Conservation (phyloP, 1,140 invertebrate species). For the Drosophila oshimai region DNA sequence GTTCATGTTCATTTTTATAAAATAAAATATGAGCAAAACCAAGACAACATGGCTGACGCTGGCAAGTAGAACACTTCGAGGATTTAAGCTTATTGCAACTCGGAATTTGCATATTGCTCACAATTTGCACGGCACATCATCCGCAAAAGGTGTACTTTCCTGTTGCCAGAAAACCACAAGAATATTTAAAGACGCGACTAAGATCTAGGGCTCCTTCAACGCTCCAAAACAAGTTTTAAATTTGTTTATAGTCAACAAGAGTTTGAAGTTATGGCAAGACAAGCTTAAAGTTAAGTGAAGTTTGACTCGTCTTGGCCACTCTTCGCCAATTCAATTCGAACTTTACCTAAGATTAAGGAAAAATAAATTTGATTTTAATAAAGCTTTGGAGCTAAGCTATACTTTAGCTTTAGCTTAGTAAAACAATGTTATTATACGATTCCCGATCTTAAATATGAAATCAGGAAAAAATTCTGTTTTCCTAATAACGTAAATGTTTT, state of each 20-base stretch:
- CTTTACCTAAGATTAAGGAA: too few relatives aligned
- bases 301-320: too few relatives aligned
- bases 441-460: too few relatives aligned
- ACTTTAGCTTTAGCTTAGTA: too few relatives aligned
- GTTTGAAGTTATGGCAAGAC: constrained; percentile 63
- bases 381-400: too few relatives aligned
- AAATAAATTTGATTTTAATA: too few relatives aligned
- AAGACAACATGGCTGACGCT: constrained; percentile 69
- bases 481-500: too few relatives aligned
- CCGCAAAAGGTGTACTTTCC: constrained; percentile 30
- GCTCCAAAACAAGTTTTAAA: constrained; percentile 56
- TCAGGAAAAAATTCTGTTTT: too few relatives aligned
- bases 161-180: constrained; percentile 49
- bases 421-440: too few relatives aligned
- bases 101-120: constrained; percentile 66
- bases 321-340: too few relatives aligned
- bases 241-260: constrained; percentile 78
- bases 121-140: constrained; percentile 65
- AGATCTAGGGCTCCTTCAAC: constrained; percentile 40
- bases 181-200: constrained; percentile 49
- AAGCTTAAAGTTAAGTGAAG: too few relatives aligned
- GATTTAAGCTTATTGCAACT: constrained; percentile 54
- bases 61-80: constrained; percentile 62
- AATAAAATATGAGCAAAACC: constrained; percentile 58
- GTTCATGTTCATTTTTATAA: too few relatives aligned